Evolutionary conservation across 2,113 vertebrate genomes (phyloP).

Genomic region (Sorex fumeus): DNA sequence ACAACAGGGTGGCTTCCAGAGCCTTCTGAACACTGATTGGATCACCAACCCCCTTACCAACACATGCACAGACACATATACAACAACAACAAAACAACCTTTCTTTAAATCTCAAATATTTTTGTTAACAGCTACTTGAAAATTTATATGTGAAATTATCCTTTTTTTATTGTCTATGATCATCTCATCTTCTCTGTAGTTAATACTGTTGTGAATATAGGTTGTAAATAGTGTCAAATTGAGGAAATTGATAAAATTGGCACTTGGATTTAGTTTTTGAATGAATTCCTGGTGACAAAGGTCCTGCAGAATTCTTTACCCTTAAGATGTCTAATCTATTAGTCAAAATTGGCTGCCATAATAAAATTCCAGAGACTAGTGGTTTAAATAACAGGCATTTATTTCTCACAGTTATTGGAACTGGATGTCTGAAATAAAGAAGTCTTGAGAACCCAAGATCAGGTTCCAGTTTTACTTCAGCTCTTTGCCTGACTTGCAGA

Average conservation of each 20-base stretch:
- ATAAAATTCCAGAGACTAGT: not conserved
- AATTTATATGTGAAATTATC: constrained; percentile 26
- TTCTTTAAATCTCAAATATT: not conserved
- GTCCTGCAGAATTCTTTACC: not conserved
- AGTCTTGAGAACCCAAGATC: no score
- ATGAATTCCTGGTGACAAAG: not conserved
- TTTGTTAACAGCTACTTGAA: constrained; percentile 46
- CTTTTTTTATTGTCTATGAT: constrained; percentile 12
- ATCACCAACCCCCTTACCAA: no score
- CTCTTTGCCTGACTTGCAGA: no score
- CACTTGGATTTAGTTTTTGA: constrained; percentile 13
- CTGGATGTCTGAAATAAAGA: not conserved
- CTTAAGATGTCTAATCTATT: not conserved
- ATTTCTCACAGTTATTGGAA: no score
- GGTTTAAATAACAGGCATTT: not conserved
- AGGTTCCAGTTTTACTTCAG: no score
- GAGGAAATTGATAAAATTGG: not conserved
- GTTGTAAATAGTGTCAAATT: constrained; percentile 1
- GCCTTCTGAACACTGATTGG: no score
- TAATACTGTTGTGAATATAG: not conserved
- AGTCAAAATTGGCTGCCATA: not conserved
- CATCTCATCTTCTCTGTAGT: not conserved
- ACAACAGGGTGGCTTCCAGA: no score
- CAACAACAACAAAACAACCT: no score
- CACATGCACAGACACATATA: no score